phyloP scores from a whole-genome alignment of 2,888 invertebrate species.

The Seira sanloemensis region DNA sequence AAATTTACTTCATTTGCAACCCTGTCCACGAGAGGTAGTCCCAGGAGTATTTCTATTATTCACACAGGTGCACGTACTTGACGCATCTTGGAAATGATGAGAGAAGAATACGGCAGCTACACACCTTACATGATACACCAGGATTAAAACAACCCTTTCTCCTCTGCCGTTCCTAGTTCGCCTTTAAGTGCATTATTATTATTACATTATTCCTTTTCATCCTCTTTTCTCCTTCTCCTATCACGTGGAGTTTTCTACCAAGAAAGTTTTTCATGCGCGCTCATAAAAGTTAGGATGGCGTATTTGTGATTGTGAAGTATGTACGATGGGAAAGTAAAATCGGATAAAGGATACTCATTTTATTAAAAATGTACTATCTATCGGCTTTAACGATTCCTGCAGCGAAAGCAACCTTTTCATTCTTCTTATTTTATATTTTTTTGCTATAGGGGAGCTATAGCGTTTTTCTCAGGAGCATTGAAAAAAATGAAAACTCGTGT shows the following conservation, averaged over 20 bases:
- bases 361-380: constrained; percentile 43
- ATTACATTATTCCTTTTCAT: constrained; percentile 44
- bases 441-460: too few relatives aligned
- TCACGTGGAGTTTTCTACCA: too few relatives aligned
- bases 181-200: constrained; percentile 37
- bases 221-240: background rate
- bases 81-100: background rate
- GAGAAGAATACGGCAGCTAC: background rate
- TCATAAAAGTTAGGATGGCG: background rate
- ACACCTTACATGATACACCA: too few relatives aligned
- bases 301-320: background rate
- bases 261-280: background rate
- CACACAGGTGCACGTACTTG: constrained; percentile 47
- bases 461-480: too few relatives aligned
- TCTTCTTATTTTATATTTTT: too few relatives aligned
- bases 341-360: constrained; percentile 38
- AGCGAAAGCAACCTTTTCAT: constrained; percentile 19
- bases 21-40: constrained; percentile 59
- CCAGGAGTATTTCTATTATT: constrained; percentile 55
- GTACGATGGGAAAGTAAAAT: background rate
- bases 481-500: too few relatives aligned
- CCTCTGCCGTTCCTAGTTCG: background rate
- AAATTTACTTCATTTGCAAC: constrained; percentile 53
- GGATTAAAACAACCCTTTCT: background rate
- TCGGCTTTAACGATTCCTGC: constrained; percentile 24